A percentile compares a stretch with the other conserved stretches of the same genome.
These are phyloP conservation scores for Actinostola sp. DNA, from an alignment of 92 coral and sea anemone genomes.

Conservation along the genomic window DNA sequence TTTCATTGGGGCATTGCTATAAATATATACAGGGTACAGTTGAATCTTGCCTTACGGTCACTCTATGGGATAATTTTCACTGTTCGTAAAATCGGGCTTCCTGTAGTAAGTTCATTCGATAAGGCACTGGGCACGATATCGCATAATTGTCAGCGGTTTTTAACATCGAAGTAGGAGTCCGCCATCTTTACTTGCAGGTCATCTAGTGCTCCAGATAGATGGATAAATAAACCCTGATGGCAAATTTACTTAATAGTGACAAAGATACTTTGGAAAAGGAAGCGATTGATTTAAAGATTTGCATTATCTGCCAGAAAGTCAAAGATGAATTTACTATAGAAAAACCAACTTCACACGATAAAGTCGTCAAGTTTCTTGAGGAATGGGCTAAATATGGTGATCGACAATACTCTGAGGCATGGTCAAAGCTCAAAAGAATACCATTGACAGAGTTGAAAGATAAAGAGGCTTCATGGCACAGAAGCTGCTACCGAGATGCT, in stretches of 20 bases:
- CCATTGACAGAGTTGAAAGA: constrained; percentile 41
- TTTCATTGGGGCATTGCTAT: too few relatives aligned
- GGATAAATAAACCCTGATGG: too few relatives aligned
- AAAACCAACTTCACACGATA: constrained; percentile 55
- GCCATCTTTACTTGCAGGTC: constrained; percentile 24
- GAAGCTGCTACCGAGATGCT: constrained; percentile 63
- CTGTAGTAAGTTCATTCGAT: too few relatives aligned
- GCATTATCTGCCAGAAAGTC: constrained; percentile 16
- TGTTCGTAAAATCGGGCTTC: not conserved
- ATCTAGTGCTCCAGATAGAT: not conserved
- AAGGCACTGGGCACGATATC: too few relatives aligned
- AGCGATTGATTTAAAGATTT: constrained; percentile 12
- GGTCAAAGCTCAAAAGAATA: constrained; percentile 29
- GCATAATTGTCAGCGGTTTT: constrained; percentile 20
- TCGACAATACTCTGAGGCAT: constrained; percentile 24
- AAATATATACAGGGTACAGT: too few relatives aligned
- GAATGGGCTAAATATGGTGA: constrained; percentile 30
- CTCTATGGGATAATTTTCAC: not conserved
- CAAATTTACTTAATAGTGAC: too few relatives aligned
- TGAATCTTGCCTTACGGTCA: too few relatives aligned
- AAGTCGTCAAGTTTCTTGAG: constrained; percentile 17
- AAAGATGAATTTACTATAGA: constrained; percentile 31
- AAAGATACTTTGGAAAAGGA: too few relatives aligned
- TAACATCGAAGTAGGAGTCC: constrained; percentile 19
- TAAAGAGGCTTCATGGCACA: constrained; percentile 63